phyloP scores from a whole-genome alignment of 2,888 invertebrate species.

The Petrolisthes manimaculis region DNA sequence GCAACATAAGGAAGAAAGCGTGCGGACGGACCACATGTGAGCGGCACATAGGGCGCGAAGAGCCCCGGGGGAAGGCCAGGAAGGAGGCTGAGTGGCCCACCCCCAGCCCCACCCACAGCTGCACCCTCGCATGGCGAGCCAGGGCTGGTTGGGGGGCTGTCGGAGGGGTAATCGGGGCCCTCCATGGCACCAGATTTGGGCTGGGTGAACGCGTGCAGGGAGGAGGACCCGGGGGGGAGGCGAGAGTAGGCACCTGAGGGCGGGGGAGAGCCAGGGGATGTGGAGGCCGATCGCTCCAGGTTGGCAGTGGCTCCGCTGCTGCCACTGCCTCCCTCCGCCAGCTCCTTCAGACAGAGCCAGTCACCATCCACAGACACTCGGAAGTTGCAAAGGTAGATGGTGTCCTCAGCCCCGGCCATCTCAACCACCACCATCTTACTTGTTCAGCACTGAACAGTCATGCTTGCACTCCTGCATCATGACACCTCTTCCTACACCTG shows the following conservation, averaged over 20 bases:
- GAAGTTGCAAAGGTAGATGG: constrained; percentile 96
- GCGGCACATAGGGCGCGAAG: constrained; percentile 66
- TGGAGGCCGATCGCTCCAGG: constrained; percentile 56
- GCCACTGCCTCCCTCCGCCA: constrained; percentile 78
- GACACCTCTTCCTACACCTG: not conserved
- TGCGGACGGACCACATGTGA: constrained; percentile 64
- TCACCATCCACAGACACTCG: constrained; percentile 97
- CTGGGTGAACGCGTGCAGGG: constrained; percentile 52
- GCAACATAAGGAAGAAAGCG: constrained; percentile 60
- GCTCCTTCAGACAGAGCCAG: constrained; percentile 94
- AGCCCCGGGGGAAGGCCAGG: constrained; percentile 64
- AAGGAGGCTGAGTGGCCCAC: constrained; percentile 48
- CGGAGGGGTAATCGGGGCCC: constrained; percentile 23
- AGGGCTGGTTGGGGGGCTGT: constrained; percentile 44
- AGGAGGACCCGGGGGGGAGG: constrained; percentile 50
- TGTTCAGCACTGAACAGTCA: constrained; percentile 26
- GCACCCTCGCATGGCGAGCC: constrained; percentile 37
- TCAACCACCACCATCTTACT: constrained; percentile 72
- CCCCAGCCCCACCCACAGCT: constrained; percentile 30
- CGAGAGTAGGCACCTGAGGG: constrained; percentile 62
- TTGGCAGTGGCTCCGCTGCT: constrained; percentile 41
- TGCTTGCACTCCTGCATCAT: not conserved
- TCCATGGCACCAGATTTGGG: constrained; percentile 39
- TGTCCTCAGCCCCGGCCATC: constrained; percentile 74
- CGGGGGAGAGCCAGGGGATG: constrained; percentile 54